Conservation (phyloP, 1,140 invertebrate genomes). For the Lamellibrachia luymesi region DNA sequence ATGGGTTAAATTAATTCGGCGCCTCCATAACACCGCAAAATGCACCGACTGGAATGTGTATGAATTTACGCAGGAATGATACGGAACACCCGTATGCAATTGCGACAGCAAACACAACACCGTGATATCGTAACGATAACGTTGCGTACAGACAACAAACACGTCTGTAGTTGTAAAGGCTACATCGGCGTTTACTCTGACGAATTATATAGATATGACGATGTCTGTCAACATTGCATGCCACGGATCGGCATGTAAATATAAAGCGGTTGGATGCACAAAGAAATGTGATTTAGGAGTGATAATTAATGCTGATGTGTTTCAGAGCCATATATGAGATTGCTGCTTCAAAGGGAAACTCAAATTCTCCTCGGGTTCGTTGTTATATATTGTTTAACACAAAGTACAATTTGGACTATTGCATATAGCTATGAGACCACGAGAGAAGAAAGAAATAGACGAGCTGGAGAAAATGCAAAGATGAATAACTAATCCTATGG, state of each 20-base stretch:
- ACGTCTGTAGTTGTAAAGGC: background rate
- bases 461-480: background rate
- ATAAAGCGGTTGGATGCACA: too few species aligned
- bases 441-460: background rate
- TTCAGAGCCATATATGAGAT: background rate
- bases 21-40: background rate
- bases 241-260: background rate
- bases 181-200: background rate
- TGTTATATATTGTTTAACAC: background rate
- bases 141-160: background rate
- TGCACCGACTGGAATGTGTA: background rate
- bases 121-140: background rate
- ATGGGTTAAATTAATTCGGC: background rate
- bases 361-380: background rate
- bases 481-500: background rate
- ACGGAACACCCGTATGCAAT: background rate
- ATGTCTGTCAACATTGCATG: background rate
- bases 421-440: too few species aligned
- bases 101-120: background rate
- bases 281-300: background rate
- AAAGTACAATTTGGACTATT: background rate
- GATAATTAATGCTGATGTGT: background rate
- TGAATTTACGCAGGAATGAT: background rate
- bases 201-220: background rate
- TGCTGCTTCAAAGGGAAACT: background rate